A percentile compares a stretch with the other conserved stretches of the same genome.
phyloP scores from a whole-genome alignment of 2,113 vertebrate species.

The Xenopus tropicalis region DNA sequence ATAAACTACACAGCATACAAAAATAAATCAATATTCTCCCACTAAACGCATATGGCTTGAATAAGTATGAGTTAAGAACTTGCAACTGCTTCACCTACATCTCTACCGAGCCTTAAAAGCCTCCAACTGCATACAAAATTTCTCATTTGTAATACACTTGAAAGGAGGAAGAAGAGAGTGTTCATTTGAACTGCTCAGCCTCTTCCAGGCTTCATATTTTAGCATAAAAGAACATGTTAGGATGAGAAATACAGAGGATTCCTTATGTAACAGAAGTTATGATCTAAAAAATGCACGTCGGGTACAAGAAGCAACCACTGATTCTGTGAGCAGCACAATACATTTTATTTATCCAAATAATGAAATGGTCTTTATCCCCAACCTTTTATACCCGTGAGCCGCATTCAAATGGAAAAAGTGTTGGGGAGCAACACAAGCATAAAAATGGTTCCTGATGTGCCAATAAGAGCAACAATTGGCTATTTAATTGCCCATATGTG shows the following conservation, averaged over 20 bases:
- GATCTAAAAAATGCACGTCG: background rate
- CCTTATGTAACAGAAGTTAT: background rate
- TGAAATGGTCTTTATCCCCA: too few species aligned
- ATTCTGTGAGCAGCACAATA: too few species aligned
- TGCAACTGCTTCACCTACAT: slow-evolving; percentile 26
- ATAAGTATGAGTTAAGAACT: slow-evolving; percentile 45
- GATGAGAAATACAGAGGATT: background rate
- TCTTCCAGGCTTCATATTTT: background rate
- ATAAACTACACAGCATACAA: slow-evolving; percentile 57
- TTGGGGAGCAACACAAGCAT: too few species aligned
- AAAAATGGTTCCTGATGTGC: too few species aligned
- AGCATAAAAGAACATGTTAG: background rate
- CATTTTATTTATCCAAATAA: too few species aligned
- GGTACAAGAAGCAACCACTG: background rate
- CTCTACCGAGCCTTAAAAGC: slow-evolving; percentile 22
- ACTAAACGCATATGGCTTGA: slow-evolving; percentile 44
- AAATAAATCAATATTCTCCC: slow-evolving; percentile 64
- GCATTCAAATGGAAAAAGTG: too few species aligned
- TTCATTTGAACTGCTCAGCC: background rate
- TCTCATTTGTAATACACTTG: slow-evolving; percentile 7
- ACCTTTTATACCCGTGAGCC: too few species aligned
- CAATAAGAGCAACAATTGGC: too few species aligned
- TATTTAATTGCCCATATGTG: too few species aligned
- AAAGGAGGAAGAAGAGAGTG: background rate
- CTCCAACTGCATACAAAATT: background rate